phyloP scores from a whole-genome alignment of 2,113 vertebrate species.

The Anoplopoma fimbria region DNA sequence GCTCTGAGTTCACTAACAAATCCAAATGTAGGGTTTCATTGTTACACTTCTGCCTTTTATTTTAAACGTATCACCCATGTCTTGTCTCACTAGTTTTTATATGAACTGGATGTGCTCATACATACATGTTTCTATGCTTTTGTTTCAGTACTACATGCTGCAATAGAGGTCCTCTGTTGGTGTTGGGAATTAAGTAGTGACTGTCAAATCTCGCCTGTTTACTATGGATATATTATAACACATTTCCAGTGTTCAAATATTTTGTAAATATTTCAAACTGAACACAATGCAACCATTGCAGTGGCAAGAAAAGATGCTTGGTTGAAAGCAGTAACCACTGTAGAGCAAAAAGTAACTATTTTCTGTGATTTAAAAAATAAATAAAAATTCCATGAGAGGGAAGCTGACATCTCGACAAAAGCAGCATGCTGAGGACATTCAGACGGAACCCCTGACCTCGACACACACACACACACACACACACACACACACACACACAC shows the following conservation, averaged over 20 bases:
- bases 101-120: neutral
- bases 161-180: neutral
- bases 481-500: neutral
- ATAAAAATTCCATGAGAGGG: constrained; percentile 30
- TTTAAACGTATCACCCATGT: neutral
- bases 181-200: neutral
- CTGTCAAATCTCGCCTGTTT: neutral
- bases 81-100: neutral
- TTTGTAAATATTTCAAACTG: constrained; percentile 1
- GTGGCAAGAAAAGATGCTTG: constrained; percentile 5
- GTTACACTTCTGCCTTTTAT: neutral
- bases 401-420: constrained; percentile 47
- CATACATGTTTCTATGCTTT: neutral
- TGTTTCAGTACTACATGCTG: neutral
- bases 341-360: constrained; percentile 40
- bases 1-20: neutral
- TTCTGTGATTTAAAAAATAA: constrained; percentile 51
- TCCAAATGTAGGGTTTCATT: neutral
- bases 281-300: neutral
- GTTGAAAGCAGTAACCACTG: constrained; percentile 16
- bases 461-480: neutral
- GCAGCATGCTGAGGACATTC: constrained; percentile 44
- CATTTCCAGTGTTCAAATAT: neutral
- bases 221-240: no score
- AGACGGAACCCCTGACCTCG: constrained; percentile 21